Evolutionary conservation across 2,113 vertebrate genomes (phyloP), one percentile per base, ranked within the genome.

Genomic region (Tympanuchus pallidicinctus): DNA sequence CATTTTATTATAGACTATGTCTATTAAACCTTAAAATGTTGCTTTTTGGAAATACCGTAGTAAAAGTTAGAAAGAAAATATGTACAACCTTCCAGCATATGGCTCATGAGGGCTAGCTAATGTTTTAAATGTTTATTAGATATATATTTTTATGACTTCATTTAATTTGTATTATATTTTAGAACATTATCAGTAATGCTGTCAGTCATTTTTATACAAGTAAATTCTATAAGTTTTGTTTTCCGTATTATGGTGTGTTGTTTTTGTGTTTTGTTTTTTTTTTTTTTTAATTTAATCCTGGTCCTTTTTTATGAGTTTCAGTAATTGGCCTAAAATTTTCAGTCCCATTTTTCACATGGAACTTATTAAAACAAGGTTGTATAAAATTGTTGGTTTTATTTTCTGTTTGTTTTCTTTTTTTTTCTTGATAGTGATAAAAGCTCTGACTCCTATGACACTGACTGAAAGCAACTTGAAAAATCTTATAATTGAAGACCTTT

Each of bases 1-100:
- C 25, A 18, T 77, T 91, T 85, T 93, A 30, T 88, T 52, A 34
- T 43, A 64, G 28, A 45, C 15, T 32, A 22, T 91, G 28, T 28
- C 28, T 86, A 66, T 86, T 93, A 64, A 6, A 61, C 15, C 11
- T 10, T 86, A 71, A 94, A 94, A 78, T 89, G 86, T 63, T 93
- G 52, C 21, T 69, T 2, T 73, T 91, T 60, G n/a, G 8, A 82
- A 89, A 66, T 54, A 8, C 32, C 47, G 19, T 42, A 73, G 40
- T 38, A 88, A 42, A 8, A 40, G 0, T 2, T n/a, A 30, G 19
- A 13, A 92, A 90, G 25, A 78, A 83, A 88, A 74, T 74, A 81
- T 7, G 3, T 67, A 56, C 77, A 66, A 42, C 19, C 28, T 86
- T 91, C 12, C 13, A 56, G 89, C 10, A 38, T 63, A 21, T 71